These are phyloP conservation scores for Hystrix brachyura DNA, from an alignment of 2,113 vertebrate genomes.

Conservation along the genomic window DNA sequence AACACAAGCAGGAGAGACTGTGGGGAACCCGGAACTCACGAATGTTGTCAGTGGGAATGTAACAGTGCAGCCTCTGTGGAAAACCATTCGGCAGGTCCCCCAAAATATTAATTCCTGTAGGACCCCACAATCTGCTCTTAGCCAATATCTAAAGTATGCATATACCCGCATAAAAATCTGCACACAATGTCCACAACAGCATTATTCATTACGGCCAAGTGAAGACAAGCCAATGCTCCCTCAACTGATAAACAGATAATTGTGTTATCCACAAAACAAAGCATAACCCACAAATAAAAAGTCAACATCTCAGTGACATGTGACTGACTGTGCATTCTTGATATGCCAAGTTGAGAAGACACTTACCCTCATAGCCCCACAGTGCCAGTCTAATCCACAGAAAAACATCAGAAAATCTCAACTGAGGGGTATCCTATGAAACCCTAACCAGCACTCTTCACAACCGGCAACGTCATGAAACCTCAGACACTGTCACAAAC, in stretches of 20 bases:
- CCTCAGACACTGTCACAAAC: not conserved
- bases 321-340: no score
- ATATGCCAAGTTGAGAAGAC: not conserved
- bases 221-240: not conserved
- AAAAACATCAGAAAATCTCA: not conserved
- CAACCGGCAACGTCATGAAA: not conserved
- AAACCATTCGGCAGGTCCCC: not conserved
- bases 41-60: rapidly evolving
- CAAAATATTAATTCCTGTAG: not conserved
- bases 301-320: no score
- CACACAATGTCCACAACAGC: not conserved
- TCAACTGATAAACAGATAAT: not conserved
- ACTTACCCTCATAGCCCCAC: not conserved
- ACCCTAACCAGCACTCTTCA: not conserved
- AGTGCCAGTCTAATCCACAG: not conserved
- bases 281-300: not conserved
- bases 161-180: not conserved
- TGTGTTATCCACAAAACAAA: not conserved
- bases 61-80: rapidly evolving
- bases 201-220: not conserved
- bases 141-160: not conserved
- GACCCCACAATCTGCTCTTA: not conserved
- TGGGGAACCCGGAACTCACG: not conserved
- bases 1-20: no score
- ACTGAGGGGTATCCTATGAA: not conserved